A percentile compares a stretch with the other conserved stretches of the same genome.
Evolutionary conservation across 2,888 invertebrate species (phyloP).

Genomic region (Erynnis tages): DNA sequence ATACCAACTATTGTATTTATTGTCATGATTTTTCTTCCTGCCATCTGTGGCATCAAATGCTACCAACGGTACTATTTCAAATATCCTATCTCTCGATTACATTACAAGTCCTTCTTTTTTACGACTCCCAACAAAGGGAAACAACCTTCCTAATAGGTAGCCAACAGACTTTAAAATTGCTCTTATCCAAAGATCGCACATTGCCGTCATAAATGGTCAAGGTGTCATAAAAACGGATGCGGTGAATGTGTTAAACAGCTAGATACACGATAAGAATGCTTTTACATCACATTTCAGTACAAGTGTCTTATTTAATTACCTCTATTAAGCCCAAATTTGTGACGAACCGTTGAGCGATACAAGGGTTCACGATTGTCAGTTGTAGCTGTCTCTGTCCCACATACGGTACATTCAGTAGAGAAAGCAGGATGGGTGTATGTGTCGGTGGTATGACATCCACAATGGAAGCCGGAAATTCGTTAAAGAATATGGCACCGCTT

Average conservation of each 20-base stretch:
- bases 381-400: slow-evolving; percentile 43
- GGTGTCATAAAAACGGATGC: slow-evolving; percentile 48
- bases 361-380: slow-evolving; percentile 39
- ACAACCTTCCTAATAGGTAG: neutral
- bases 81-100: too few species aligned
- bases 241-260: slow-evolving; percentile 73
- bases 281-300: slow-evolving; percentile 71
- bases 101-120: too few species aligned
- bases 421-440: slow-evolving; percentile 45
- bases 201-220: slow-evolving; percentile 16
- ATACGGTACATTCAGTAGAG: slow-evolving; percentile 15
- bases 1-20: too few species aligned
- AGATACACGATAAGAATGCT: slow-evolving; percentile 70
- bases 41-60: too few species aligned
- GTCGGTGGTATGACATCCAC: slow-evolving; percentile 49
- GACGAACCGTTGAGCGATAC: slow-evolving; percentile 66
- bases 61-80: too few species aligned
- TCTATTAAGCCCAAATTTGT: slow-evolving; percentile 65
- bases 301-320: slow-evolving; percentile 71
- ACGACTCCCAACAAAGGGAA: slow-evolving; percentile 1
- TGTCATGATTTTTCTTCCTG: too few species aligned
- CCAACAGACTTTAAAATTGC: slow-evolving; percentile 13
- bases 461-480: slow-evolving; percentile 76
- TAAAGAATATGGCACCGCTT: slow-evolving; percentile 73
- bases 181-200: slow-evolving; percentile 11